Evolutionary conservation across 2,888 invertebrate species (phyloP).

Genomic region (Noctua pronuba): DNA sequence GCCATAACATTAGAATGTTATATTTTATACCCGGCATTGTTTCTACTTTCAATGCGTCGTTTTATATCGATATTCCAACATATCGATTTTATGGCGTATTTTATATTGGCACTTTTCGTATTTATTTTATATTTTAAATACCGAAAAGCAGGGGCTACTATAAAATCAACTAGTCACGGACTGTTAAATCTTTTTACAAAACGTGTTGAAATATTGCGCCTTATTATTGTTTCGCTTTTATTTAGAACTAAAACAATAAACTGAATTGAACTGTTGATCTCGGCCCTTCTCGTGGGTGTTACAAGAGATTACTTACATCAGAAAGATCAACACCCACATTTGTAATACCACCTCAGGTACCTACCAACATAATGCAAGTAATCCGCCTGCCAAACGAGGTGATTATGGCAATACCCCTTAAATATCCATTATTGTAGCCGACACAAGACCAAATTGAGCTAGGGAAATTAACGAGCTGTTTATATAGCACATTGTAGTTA

Average conservation of each 20-base stretch:
- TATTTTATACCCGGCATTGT: slow-evolving; percentile 78
- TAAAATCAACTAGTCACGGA: slow-evolving; percentile 46
- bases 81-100: slow-evolving; percentile 73
- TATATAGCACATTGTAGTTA: slow-evolving; percentile 16
- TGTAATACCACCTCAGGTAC: background rate
- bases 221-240: slow-evolving; percentile 10
- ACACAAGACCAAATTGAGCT: slow-evolving; percentile 27
- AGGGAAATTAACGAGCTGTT: slow-evolving; percentile 26
- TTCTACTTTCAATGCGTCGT: slow-evolving; percentile 76
- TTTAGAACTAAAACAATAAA: background rate
- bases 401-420: slow-evolving; percentile 17
- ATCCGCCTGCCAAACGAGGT: slow-evolving; percentile 31
- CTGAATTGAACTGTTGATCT: background rate
- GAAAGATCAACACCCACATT: background rate
- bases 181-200: slow-evolving; percentile 44
- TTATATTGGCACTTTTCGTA: slow-evolving; percentile 65
- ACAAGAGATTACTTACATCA: background rate
- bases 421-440: slow-evolving; percentile 29
- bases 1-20: slow-evolving; percentile 76
- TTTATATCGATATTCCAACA: slow-evolving; percentile 70
- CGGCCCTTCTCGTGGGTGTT: background rate
- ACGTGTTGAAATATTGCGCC: slow-evolving; percentile 11
- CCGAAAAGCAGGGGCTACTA: slow-evolving; percentile 22
- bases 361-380: background rate
- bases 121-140: slow-evolving; percentile 64